Conservation (phyloP, 2,113 vertebrate species). For the Penelope pileata region DNA sequence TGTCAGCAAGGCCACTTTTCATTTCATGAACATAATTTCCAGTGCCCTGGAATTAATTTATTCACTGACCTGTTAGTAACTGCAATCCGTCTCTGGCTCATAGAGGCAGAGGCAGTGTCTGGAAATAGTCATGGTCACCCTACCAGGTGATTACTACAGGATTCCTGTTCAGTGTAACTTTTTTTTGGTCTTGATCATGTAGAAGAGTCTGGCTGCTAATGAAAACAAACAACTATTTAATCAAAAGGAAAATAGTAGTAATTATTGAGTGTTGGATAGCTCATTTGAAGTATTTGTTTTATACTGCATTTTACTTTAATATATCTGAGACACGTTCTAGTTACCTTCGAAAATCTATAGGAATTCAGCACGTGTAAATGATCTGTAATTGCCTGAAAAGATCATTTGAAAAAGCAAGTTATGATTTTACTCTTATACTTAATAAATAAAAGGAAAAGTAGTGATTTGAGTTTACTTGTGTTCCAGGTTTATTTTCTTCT, state of each 20-base stretch:
- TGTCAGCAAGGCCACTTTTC: slow-evolving; percentile 73
- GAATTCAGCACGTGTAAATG: neutral
- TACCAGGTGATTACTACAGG: slow-evolving; percentile 39
- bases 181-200: slow-evolving; percentile 40
- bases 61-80: slow-evolving; percentile 72
- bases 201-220: slow-evolving; percentile 6
- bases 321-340: neutral
- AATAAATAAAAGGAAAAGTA: neutral
- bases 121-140: slow-evolving; percentile 47
- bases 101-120: slow-evolving; percentile 54
- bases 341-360: neutral
- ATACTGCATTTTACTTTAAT: neutral
- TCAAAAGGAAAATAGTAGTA: neutral
- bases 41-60: slow-evolving; percentile 74
- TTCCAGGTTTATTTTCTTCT: neutral
- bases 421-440: neutral
- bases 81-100: slow-evolving; percentile 58
- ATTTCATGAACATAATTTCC: slow-evolving; percentile 70
- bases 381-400: neutral
- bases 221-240: slow-evolving; percentile 18
- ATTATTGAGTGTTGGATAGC: neutral
- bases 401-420: neutral
- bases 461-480: neutral
- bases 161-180: slow-evolving; percentile 30
- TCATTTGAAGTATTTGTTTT: neutral